Evolutionary conservation across 2,797 vertebrate genomes (phyloP).

Genomic region (Mastacembelus armatus): DNA sequence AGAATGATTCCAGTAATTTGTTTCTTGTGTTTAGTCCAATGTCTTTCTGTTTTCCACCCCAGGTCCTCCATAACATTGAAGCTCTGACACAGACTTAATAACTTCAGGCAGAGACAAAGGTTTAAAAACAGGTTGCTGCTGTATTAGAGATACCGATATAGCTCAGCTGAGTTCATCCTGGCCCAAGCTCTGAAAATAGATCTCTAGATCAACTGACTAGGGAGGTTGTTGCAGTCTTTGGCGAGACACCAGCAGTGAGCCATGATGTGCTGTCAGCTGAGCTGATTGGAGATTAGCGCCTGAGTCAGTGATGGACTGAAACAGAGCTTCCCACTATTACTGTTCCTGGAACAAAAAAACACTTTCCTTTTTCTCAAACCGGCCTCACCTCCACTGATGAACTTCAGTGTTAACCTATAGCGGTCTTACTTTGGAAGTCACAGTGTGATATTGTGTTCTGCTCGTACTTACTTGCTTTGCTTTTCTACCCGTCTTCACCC

Average conservation of each 20-base stretch:
- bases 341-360: not conserved
- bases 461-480: too few relatives aligned
- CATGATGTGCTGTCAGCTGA: constrained; percentile 14
- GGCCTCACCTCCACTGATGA: not conserved
- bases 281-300: constrained; percentile 40
- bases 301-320: constrained; percentile 43
- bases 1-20: too few relatives aligned
- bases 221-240: constrained; percentile 20
- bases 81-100: not conserved
- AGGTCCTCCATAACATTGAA: not conserved
- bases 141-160: constrained; percentile 24
- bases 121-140: constrained; percentile 15
- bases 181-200: constrained; percentile 54
- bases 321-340: constrained; percentile 2
- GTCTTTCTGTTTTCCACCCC: too few relatives aligned
- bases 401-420: not conserved
- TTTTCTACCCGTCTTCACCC: not conserved
- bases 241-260: constrained; percentile 26
- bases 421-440: too few relatives aligned
- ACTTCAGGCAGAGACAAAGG: not conserved
- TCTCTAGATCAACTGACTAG: constrained; percentile 46
- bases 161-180: constrained; percentile 21
- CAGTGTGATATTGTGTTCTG: too few relatives aligned
- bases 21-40: too few relatives aligned
- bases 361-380: constrained; percentile 6